Percentiles rank a stretch among this genome's conserved stretches.
Conservation (phyloP, 2,797 vertebrate species). For the Nyctibius grandis region DNA sequence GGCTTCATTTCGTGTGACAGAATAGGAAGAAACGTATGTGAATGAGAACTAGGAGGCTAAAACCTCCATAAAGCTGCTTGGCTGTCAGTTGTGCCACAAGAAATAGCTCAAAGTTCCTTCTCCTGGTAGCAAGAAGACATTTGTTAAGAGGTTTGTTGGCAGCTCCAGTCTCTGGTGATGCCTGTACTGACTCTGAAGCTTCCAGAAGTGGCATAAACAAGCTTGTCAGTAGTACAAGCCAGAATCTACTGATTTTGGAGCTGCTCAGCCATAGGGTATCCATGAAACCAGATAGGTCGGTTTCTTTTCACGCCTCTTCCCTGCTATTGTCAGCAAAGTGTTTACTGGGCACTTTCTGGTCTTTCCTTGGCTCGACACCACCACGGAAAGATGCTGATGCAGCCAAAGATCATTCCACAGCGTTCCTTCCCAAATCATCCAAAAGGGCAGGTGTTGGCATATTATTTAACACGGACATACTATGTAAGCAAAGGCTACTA, state of each 20-base stretch:
- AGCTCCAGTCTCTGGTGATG: background rate
- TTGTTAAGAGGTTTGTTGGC: background rate
- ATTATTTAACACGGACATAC: background rate
- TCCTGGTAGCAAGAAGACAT: background rate
- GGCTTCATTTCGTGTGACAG: accelerated
- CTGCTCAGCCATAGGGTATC: background rate
- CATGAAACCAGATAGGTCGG: background rate
- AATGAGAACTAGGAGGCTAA: background rate
- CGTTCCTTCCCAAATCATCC: constrained; percentile 17
- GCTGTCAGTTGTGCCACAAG: background rate
- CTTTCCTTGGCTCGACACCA: constrained; percentile 14
- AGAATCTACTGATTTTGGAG: background rate
- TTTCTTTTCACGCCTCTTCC: background rate
- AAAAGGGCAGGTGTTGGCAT: background rate
- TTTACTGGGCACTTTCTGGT: constrained; percentile 45
- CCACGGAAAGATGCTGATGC: constrained; percentile 32
- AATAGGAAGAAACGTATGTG: background rate
- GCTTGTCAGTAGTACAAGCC: background rate
- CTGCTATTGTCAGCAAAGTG: constrained; percentile 27
- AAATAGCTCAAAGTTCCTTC: background rate
- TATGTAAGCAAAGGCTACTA: background rate
- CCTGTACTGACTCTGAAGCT: background rate
- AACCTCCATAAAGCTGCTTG: background rate
- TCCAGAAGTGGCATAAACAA: background rate
- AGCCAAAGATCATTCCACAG: constrained; percentile 38